Percentiles rank a stretch among this genome's conserved stretches.
These are phyloP conservation scores for Suncus etruscus DNA, from an alignment of 2,113 vertebrate species.

Conservation along the genomic window DNA sequence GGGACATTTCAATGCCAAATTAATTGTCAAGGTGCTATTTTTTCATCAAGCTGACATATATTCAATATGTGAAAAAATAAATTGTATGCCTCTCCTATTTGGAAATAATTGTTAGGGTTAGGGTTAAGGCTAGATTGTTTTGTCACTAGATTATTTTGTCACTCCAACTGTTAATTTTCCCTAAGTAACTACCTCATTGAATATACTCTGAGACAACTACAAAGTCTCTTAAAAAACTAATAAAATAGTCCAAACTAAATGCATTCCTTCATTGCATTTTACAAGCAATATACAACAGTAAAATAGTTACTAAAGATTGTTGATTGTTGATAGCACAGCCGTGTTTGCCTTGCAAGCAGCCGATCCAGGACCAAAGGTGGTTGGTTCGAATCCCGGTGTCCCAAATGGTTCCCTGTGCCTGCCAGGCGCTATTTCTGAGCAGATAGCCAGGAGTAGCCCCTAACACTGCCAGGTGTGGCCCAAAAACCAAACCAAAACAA, in stretches of 20 bases:
- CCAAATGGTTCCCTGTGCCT: too few species aligned
- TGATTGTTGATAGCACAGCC: slow-evolving; percentile 27
- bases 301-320: slow-evolving; percentile 34
- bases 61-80: background rate
- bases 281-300: slow-evolving; percentile 24
- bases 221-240: slow-evolving; percentile 38
- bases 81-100: background rate
- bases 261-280: slow-evolving; percentile 52
- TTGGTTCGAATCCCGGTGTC: too few species aligned
- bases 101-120: background rate
- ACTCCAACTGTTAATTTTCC: background rate
- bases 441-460: too few species aligned
- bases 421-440: too few species aligned
- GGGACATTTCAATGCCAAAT: background rate
- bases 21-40: background rate
- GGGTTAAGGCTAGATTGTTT: background rate
- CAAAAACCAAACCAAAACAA: too few species aligned
- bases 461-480: too few species aligned
- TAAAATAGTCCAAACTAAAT: slow-evolving; percentile 58
- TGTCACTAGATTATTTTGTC: background rate
- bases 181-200: background rate
- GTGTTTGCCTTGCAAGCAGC: too few species aligned
- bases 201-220: slow-evolving; percentile 10
- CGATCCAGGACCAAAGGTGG: too few species aligned
- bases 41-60: background rate